Evolutionary conservation across 2,888 invertebrate genomes (phyloP).

Genomic region (Acanthacorydalis orientalis): DNA sequence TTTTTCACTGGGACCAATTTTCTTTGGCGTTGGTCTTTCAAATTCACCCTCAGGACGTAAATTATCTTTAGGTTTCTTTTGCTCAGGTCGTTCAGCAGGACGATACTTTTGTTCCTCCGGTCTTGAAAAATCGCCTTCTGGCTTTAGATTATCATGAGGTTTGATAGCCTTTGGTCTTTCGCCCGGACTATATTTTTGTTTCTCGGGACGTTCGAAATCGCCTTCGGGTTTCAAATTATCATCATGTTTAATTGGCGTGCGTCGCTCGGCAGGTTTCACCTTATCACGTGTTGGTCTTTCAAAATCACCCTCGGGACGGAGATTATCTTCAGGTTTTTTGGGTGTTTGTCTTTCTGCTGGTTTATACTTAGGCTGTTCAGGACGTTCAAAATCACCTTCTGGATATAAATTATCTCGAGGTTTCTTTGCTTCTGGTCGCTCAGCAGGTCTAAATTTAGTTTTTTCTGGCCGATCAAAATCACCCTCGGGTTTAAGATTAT

Average conservation of each 20-base stretch:
- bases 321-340: slow-evolving; percentile 34
- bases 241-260: slow-evolving; percentile 18
- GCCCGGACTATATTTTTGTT: slow-evolving; percentile 24
- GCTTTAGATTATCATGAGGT: slow-evolving; percentile 29
- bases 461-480: slow-evolving; percentile 22
- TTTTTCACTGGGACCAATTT: slow-evolving; percentile 26
- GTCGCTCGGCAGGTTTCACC: slow-evolving; percentile 20
- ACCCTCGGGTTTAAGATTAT: slow-evolving; percentile 32
- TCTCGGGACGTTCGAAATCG: slow-evolving; percentile 29
- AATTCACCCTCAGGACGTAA: slow-evolving; percentile 28
- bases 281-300: slow-evolving; percentile 15
- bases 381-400: slow-evolving; percentile 33
- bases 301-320: slow-evolving; percentile 35
- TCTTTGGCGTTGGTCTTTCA: slow-evolving; percentile 22
- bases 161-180: slow-evolving; percentile 24
- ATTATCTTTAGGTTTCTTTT: slow-evolving; percentile 31
- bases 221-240: slow-evolving; percentile 26
- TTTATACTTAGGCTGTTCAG: slow-evolving; percentile 21
- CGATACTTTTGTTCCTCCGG: slow-evolving; percentile 16
- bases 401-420: slow-evolving; percentile 25
- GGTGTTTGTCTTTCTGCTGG: slow-evolving; percentile 27
- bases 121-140: slow-evolving; percentile 31
- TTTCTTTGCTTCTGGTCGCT: slow-evolving; percentile 14
- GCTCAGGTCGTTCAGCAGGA: slow-evolving; percentile 21
- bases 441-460: slow-evolving; percentile 18